Percentiles rank a stretch among this genome's conserved stretches.
phyloP scores from a whole-genome alignment of 2,113 vertebrate species.

The Mungos mungo region DNA sequence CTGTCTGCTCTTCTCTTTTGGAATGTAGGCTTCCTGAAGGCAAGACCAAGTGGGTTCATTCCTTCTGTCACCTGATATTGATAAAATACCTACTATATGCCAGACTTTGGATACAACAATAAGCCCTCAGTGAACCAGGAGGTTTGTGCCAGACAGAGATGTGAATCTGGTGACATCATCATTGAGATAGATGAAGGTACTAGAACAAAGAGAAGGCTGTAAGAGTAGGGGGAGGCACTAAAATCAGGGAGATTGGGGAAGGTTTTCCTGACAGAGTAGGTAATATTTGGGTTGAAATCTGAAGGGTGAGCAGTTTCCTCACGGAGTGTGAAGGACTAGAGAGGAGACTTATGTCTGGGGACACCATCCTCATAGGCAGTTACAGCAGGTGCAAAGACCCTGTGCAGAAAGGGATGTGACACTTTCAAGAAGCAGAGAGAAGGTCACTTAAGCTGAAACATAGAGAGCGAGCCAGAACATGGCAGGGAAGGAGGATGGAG shows the following conservation, averaged over 20 bases:
- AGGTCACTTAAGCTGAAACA: neutral
- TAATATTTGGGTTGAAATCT: neutral
- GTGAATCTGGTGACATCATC: no score
- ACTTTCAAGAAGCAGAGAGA: no score
- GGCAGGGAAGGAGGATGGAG: neutral
- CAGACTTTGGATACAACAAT: neutral
- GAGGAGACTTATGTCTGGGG: no score
- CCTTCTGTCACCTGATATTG: neutral
- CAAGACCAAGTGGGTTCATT: neutral
- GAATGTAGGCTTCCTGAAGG: neutral
- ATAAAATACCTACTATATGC: neutral
- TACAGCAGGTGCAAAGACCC: neutral
- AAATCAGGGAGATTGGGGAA: neutral
- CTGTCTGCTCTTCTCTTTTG: neutral
- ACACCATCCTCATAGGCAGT: no score
- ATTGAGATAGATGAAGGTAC: neutral
- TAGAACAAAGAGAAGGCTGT: fast-evolving
- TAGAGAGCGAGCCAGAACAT: fast-evolving
- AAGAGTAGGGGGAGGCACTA: neutral
- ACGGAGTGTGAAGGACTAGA: neutral
- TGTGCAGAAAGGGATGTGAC: neutral
- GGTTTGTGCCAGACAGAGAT: no score
- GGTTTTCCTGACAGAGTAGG: neutral
- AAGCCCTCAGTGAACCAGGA: neutral
- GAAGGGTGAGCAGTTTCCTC: neutral